phyloP scores from a whole-genome alignment of 2,797 vertebrate species.

The Lates japonicus region DNA sequence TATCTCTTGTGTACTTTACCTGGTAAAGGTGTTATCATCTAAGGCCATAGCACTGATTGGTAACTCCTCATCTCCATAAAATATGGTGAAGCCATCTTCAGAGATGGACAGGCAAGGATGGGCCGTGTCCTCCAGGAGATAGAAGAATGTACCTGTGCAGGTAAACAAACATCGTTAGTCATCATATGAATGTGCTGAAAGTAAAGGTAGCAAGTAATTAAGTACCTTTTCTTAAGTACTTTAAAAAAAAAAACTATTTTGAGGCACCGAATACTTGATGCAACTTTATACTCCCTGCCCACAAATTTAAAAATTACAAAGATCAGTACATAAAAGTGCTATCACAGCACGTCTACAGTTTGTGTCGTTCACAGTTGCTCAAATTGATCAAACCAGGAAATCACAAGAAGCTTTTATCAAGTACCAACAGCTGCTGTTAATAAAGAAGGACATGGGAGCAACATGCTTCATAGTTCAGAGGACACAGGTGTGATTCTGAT shows the following conservation, averaged over 20 bases:
- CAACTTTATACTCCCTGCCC: neutral
- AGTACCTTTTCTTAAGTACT: neutral
- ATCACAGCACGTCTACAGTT: no score
- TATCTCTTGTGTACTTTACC: constrained; percentile 74
- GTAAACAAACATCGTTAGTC: neutral
- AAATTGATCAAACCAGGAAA: no score
- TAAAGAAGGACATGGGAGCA: no score
- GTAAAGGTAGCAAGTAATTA: neutral
- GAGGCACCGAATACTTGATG: no score
- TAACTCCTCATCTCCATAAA: constrained; percentile 88
- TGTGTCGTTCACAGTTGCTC: no score
- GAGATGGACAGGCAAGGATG: constrained; percentile 93
- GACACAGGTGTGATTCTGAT: no score
- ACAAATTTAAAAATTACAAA: no score
- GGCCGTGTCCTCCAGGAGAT: constrained; percentile 90
- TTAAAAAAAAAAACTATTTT: no score
- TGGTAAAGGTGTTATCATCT: constrained; percentile 88
- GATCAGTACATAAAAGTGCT: no score
- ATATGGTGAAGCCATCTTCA: constrained; percentile 91
- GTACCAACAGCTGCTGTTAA: no score
- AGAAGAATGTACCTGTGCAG: constrained; percentile 91
- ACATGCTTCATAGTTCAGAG: no score
- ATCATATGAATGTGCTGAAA: neutral
- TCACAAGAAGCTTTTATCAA: no score
- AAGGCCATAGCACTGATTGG: constrained; percentile 85